Evolutionary conservation across 2,888 invertebrate genomes (phyloP).

Genomic region (Pollenia amentaria): DNA sequence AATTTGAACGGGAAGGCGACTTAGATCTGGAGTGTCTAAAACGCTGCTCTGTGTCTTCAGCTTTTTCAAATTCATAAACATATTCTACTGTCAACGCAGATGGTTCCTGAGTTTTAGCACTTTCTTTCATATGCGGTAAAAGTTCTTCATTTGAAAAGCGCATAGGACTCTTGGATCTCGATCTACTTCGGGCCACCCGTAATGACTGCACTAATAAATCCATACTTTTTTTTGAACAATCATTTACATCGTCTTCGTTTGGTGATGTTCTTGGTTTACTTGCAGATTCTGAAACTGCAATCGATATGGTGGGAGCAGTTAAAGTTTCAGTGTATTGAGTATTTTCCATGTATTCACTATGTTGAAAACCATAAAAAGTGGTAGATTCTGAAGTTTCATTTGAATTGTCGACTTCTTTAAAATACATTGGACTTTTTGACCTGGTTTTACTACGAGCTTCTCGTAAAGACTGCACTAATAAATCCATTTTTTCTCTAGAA

Average conservation of each 20-base stretch:
- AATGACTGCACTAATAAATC: conserved; percentile 70
- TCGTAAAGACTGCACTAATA: conserved; percentile 70
- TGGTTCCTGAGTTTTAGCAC: conserved; percentile 76
- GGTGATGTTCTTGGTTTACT: neutral
- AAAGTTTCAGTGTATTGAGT: neutral
- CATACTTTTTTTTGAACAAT: conserved; percentile 67
- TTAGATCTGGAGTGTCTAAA: conserved; percentile 59
- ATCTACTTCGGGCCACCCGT: conserved; percentile 67
- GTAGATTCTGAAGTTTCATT: neutral
- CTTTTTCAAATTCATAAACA: conserved; percentile 73
- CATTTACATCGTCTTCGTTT: conserved; percentile 23
- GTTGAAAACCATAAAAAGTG: conserved; percentile 10
- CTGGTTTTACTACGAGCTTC: conserved; percentile 54
- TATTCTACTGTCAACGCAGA: conserved; percentile 73
- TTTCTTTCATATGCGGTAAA: conserved; percentile 74
- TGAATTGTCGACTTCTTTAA: neutral
- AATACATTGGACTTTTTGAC: conserved; percentile 55
- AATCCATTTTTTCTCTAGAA: conserved; percentile 65
- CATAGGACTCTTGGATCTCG: conserved; percentile 73
- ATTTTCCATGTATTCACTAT: neutral
- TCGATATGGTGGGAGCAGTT: conserved; percentile 58
- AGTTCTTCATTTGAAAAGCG: conserved; percentile 77
- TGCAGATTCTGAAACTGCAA: conserved; percentile 38
- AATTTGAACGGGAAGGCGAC: conserved; percentile 68
- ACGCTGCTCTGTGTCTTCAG: conserved; percentile 30